Conservation (phyloP, 2,113 vertebrate genomes). For the Hippolais icterina region DNA sequence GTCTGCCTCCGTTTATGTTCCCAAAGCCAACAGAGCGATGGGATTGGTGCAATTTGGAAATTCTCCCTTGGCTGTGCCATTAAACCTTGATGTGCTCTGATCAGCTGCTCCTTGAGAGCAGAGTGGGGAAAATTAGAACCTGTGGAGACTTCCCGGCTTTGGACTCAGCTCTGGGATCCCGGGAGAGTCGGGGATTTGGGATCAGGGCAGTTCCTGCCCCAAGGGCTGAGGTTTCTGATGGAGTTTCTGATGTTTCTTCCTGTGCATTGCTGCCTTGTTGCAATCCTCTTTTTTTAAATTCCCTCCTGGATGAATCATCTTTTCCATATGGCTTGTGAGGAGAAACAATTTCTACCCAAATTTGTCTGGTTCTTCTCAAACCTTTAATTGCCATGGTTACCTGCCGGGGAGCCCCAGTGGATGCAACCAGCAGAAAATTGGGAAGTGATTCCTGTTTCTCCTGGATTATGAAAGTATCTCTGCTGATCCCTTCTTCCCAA, state of each 20-base stretch:
- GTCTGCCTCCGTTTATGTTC: background rate
- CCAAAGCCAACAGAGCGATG: background rate
- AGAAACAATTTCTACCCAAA: slow-evolving; percentile 1
- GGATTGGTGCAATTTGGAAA: background rate
- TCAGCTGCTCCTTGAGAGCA: background rate
- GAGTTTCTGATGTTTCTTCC: background rate
- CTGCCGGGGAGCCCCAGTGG: background rate
- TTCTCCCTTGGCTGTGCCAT: background rate
- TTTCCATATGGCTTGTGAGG: background rate
- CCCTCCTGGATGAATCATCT: background rate
- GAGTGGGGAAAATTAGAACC: accelerated
- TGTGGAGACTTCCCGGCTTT: background rate
- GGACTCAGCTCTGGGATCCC: background rate
- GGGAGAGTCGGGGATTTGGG: accelerated
- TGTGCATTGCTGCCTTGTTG: background rate
- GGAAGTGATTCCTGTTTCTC: background rate
- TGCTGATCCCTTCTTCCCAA: background rate
- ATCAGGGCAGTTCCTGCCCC: background rate
- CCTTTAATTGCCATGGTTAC: slow-evolving; percentile 38
- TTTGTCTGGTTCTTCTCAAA: background rate
- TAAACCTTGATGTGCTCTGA: background rate
- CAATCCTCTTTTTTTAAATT: background rate
- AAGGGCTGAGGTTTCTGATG: background rate
- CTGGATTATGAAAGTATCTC: background rate
- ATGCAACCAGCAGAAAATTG: background rate